Evolutionary conservation across 64 coral and sea anemone genomes (phyloP).

Genomic region (Platygyra sinensis): DNA sequence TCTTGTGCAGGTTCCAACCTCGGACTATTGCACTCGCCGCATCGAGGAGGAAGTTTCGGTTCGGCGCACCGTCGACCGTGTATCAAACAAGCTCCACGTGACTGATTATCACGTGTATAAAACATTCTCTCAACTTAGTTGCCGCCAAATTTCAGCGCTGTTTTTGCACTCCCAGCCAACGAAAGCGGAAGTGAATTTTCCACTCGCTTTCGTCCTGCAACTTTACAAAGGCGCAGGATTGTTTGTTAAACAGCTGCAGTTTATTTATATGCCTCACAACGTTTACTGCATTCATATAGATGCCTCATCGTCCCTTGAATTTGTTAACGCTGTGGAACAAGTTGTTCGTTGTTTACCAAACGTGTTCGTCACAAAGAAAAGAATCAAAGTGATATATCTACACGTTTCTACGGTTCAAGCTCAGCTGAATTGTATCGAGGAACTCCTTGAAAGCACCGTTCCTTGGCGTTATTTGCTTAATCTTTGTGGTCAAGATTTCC

Average conservation of each 20-base stretch:
- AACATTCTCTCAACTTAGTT: constrained; percentile 6
- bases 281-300: constrained; percentile 57
- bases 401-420: constrained; percentile 46
- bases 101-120: not conserved
- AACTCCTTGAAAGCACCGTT: constrained; percentile 16
- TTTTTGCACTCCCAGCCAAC: constrained; percentile 7
- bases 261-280: constrained; percentile 60
- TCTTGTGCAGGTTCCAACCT: not conserved
- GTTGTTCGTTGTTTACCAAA: constrained; percentile 44
- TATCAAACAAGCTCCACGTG: not conserved
- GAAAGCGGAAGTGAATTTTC: constrained; percentile 30
- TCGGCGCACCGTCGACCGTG: too few species aligned
- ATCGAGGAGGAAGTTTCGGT: not conserved
- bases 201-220: constrained; percentile 19
- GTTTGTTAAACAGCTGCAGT: constrained; percentile 43
- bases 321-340: constrained; percentile 18
- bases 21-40: not conserved
- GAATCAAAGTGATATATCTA: constrained; percentile 25
- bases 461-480: constrained; percentile 40
- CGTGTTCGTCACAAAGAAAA: constrained; percentile 33
- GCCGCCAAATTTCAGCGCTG: not conserved
- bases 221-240: constrained; percentile 44
- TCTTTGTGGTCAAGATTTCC: constrained; percentile 52
- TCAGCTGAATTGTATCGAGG: constrained; percentile 29
- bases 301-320: not conserved